Base-by-base conservation (phyloP, 2,797 vertebrate species). In the Fistularia commersonii region DNA sequence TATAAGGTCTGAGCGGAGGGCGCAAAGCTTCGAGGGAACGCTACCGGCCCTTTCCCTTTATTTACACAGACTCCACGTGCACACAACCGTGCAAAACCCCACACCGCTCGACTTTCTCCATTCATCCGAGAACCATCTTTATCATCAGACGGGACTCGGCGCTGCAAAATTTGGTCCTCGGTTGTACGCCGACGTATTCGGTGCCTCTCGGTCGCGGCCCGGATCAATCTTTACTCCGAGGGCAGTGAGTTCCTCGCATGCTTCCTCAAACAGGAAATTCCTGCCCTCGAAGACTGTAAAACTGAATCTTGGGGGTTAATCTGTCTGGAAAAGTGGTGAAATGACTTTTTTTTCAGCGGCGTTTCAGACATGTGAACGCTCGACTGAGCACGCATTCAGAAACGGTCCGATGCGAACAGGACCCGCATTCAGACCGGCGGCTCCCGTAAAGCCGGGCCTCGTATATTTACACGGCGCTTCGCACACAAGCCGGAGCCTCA, bases 361-460 rank as follows among this genome's bases (percentile, higher is more conserved):
- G 68, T 80, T 85, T 83, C 72, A 66, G 59, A 78, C 80, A 84
- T 64, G 78, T 86, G 82, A 86, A 83, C 53, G 36, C 66, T 71
- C 88, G 84, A 81, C 78, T 88, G 87, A 90, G 91, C 74, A 88
- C 32, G 14, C 50, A 75, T 82, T 86, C 71, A 78, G 77, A 72
- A 76, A 75, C 57, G 32, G 65, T 63, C 63, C 66, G 74, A 67
- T 74, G 48, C 69, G 87, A 89, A 91, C 88, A 89, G 84, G 84
- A 74, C 61, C 54, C 64, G 78, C 83, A 88, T 91, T 92, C 82
- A 90, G 72, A 42, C 38, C 59, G 23, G 35, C 57, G 11, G 45
- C 53, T 73, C 66, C 70, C 49, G 66, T 79, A 75, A 39, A 39
- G 12, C 23, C 47, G 1, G 12, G 15, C 11, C 7, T 3, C 4